Evolutionary conservation across 2,888 invertebrate genomes (phyloP).

Genomic region (Drosophila anomelani): DNA sequence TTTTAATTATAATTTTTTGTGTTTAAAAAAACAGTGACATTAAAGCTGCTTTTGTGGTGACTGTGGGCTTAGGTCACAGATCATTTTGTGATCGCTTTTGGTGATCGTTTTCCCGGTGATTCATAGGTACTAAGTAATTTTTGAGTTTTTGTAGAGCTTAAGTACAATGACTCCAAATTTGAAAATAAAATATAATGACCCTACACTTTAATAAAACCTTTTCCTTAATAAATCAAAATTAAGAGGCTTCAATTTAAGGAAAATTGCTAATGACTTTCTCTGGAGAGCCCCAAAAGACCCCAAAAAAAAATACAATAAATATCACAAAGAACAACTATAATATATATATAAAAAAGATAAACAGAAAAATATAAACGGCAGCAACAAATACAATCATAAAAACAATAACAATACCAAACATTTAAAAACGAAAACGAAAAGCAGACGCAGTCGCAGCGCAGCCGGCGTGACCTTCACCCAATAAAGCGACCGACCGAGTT

Average conservation of each 20-base stretch:
- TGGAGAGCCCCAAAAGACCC: slow-evolving; percentile 1
- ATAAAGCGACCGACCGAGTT: slow-evolving; percentile 68
- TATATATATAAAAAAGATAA: slow-evolving; percentile 15
- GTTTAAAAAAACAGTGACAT: neutral
- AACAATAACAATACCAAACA: slow-evolving; percentile 13
- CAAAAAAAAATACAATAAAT: neutral
- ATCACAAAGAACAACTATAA: slow-evolving; percentile 21
- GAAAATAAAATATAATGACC: neutral
- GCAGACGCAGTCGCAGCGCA: slow-evolving; percentile 44
- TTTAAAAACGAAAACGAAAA: slow-evolving; percentile 23
- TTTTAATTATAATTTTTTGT: neutral
- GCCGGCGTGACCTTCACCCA: slow-evolving; percentile 71
- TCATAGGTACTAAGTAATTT: neutral
- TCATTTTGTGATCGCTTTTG: slow-evolving; percentile 2
- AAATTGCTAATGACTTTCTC: neutral
- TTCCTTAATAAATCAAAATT: neutral
- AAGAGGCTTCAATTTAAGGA: neutral
- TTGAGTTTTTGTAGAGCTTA: too few species aligned
- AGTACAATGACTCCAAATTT: neutral
- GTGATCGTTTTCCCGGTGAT: neutral
- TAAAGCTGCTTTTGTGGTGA: neutral
- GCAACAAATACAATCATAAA: slow-evolving; percentile 10
- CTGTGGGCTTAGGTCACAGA: neutral
- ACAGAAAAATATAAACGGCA: slow-evolving; percentile 13
- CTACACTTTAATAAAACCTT: neutral